A percentile compares a stretch with the other conserved stretches of the same genome.
Conservation (phyloP, 2,797 vertebrate species). For the Peromyscus aztecus region DNA sequence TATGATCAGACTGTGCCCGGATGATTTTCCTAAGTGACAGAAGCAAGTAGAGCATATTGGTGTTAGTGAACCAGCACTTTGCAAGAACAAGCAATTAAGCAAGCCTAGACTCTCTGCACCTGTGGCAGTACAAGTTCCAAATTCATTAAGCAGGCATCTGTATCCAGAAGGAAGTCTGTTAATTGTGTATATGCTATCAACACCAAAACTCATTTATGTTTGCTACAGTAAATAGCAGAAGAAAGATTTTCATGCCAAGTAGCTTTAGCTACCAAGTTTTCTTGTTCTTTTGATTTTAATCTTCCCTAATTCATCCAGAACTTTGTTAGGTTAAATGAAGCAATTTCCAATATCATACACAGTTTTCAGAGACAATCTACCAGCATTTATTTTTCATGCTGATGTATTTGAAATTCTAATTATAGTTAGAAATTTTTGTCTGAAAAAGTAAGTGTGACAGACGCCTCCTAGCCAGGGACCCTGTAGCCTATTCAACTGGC, state of each 20-base stretch:
- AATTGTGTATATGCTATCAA: slow-evolving; percentile 41
- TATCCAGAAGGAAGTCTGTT: slow-evolving; percentile 60
- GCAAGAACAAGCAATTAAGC: slow-evolving; percentile 69
- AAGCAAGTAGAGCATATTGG: slow-evolving; percentile 26
- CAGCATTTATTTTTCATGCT: not conserved
- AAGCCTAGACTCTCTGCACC: slow-evolving; percentile 62
- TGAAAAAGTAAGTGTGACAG: not conserved
- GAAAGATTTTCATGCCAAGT: not conserved
- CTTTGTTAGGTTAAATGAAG: not conserved
- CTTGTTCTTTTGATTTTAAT: not conserved
- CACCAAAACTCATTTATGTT: slow-evolving; percentile 12
- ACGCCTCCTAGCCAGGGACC: not conserved
- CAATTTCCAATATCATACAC: not conserved
- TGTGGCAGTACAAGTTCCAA: slow-evolving; percentile 74
- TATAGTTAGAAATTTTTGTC: not conserved
- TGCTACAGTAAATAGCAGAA: slow-evolving; percentile 53
- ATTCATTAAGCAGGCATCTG: slow-evolving; percentile 77
- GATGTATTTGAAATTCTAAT: not conserved
- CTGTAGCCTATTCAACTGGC: not conserved
- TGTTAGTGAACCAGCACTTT: not conserved
- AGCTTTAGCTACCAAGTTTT: not conserved
- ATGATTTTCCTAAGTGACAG: not conserved
- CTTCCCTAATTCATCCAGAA: not conserved
- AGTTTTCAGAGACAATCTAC: slow-evolving; percentile 9
- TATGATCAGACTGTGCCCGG: not conserved